Evolutionary conservation across 2,888 invertebrate genomes (phyloP).

Genomic region (Nasonovia ribisnigri): DNA sequence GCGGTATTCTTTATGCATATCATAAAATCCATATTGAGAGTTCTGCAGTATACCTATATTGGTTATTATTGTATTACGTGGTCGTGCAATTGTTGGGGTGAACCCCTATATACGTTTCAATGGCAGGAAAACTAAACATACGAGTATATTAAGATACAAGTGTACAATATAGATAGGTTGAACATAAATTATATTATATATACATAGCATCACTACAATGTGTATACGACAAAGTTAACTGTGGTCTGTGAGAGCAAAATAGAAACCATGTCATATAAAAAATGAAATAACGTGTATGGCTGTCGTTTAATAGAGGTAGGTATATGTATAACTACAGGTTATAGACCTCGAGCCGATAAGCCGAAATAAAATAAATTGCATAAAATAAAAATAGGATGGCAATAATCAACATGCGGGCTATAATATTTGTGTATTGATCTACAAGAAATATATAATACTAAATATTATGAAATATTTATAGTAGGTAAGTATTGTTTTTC

Average conservation of each 20-base stretch:
- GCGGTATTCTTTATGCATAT: not conserved
- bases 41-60: not conserved
- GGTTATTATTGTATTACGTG: not conserved
- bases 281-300: not conserved
- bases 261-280: conserved; percentile 27
- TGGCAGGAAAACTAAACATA: not conserved
- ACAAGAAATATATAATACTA: not conserved
- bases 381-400: not conserved
- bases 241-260: not conserved
- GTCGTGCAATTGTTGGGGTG: not conserved
- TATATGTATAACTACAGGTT: not conserved
- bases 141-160: not conserved
- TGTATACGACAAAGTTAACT: not conserved
- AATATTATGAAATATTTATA: not conserved
- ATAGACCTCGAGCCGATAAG: not conserved
- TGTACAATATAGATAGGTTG: not conserved
- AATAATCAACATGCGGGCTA: not conserved
- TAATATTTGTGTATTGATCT: not conserved
- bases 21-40: not conserved
- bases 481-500: not conserved
- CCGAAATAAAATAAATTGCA: not conserved
- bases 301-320: not conserved
- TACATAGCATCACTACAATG: not conserved
- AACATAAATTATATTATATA: not conserved
- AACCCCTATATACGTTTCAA: not conserved